Evolutionary conservation across 1,140 invertebrate genomes (phyloP).

Genomic region (Acarapis woodi): DNA sequence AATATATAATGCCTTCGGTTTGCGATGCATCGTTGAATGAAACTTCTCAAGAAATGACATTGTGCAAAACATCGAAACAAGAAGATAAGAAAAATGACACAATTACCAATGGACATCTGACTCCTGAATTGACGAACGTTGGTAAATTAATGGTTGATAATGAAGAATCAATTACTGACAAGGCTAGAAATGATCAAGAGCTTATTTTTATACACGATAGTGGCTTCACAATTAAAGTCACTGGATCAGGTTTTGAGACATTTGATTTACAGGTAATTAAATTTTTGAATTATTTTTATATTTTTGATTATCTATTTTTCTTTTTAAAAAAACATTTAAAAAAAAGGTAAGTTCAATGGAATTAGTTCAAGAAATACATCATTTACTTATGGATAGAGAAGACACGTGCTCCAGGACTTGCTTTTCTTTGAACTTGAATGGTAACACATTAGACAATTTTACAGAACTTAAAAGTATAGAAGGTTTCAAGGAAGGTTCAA

Average conservation of each 20-base stretch:
- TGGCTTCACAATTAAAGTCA: slow-evolving; percentile 61
- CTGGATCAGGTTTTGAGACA: slow-evolving; percentile 53
- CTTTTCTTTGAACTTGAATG: slow-evolving; percentile 81
- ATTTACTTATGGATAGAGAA: slow-evolving; percentile 84
- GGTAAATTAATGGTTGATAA: no score
- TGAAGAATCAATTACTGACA: no score
- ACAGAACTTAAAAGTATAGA: slow-evolving; percentile 88
- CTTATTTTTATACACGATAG: slow-evolving; percentile 71
- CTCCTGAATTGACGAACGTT: no score
- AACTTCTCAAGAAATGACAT: background rate
- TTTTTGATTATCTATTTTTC: background rate
- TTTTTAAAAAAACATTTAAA: background rate
- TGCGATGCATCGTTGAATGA: background rate
- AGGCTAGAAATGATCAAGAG: no score
- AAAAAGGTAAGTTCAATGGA: slow-evolving; percentile 77
- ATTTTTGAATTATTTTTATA: background rate
- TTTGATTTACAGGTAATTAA: slow-evolving; percentile 55
- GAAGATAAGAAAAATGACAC: slow-evolving; percentile 7
- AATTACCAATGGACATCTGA: no score
- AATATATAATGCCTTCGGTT: no score
- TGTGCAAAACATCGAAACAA: background rate
- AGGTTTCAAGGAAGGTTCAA: slow-evolving; percentile 68
- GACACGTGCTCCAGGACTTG: slow-evolving; percentile 93
- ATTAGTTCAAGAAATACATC: slow-evolving; percentile 92
- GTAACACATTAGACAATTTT: slow-evolving; percentile 80